These are phyloP conservation scores for Parthenolecanium corni DNA, from an alignment of 2,888 invertebrate species.

Conservation along the genomic window DNA sequence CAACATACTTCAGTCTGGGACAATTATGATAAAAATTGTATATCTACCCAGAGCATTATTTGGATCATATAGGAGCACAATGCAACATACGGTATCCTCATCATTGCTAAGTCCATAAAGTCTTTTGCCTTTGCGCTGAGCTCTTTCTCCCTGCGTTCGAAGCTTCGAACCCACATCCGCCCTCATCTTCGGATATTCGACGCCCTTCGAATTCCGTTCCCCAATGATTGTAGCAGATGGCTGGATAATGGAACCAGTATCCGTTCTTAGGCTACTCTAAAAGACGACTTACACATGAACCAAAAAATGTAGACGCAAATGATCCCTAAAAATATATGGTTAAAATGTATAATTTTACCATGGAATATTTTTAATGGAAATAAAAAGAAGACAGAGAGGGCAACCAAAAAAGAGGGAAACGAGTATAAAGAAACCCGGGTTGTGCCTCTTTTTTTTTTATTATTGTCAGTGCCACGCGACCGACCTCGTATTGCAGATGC, in stretches of 20 bases:
- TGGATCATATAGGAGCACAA: too few species aligned
- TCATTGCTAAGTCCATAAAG: too few species aligned
- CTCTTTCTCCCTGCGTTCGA: neutral
- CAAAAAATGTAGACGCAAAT: too few species aligned
- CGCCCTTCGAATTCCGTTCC: conserved; percentile 15
- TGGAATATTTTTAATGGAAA: conserved; percentile 2
- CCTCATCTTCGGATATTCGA: conserved; percentile 17
- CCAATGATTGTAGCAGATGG: conserved; percentile 10
- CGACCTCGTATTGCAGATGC: conserved; percentile 22
- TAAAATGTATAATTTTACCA: conserved; percentile 24
- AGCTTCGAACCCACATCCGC: conserved; percentile 24
- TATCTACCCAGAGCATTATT: too few species aligned
- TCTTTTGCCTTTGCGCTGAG: neutral
- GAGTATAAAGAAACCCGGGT: too few species aligned
- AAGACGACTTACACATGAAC: conserved; percentile 4
- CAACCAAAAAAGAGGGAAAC: too few species aligned
- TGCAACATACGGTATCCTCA: too few species aligned
- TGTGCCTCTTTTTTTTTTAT: neutral
- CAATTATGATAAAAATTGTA: too few species aligned
- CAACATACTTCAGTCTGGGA: too few species aligned
- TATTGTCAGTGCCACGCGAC: conserved; percentile 21
- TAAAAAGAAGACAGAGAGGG: too few species aligned
- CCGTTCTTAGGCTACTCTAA: conserved; percentile 9
- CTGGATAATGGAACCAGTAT: conserved; percentile 26
- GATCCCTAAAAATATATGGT: neutral